phyloP scores from a whole-genome alignment of 2,888 invertebrate genomes.

The Trissonchulus latispiculum region DNA sequence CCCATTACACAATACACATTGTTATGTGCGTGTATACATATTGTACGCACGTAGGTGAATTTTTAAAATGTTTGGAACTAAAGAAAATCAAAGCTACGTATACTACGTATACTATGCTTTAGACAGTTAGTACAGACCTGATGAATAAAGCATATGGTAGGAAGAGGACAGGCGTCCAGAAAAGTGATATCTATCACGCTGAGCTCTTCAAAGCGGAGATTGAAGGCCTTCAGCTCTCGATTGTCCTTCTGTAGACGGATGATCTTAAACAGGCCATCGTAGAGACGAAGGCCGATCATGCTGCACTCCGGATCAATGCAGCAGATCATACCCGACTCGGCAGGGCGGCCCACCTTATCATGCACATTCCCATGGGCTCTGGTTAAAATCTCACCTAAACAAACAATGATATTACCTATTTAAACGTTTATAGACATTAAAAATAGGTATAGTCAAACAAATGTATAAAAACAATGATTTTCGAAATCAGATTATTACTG shows the following conservation, averaged over 20 bases:
- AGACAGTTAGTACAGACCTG: too few species aligned
- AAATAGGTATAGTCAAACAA: too few species aligned
- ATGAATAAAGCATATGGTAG: conserved; percentile 40
- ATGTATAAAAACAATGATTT: too few species aligned
- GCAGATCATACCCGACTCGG: conserved; percentile 88
- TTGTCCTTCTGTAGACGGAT: conserved; percentile 57
- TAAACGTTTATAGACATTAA: neutral
- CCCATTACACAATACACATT: too few species aligned
- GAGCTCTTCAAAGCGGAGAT: conserved; percentile 74
- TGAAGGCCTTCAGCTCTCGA: conserved; percentile 80
- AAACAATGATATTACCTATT: conserved; percentile 47
- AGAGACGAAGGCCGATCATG: conserved; percentile 83
- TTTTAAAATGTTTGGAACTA: too few species aligned
- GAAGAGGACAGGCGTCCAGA: conserved; percentile 67
- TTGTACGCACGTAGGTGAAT: too few species aligned
- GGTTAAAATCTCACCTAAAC: conserved; percentile 74
- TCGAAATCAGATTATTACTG: too few species aligned
- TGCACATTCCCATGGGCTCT: conserved; percentile 91
- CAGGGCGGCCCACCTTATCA: conserved; percentile 79
- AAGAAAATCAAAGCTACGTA: too few species aligned
- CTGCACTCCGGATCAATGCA: conserved; percentile 90
- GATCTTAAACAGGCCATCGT: conserved; percentile 93
- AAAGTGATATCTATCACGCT: conserved; percentile 93
- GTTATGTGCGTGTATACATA: too few species aligned
- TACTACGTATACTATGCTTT: too few species aligned